Percentiles rank a stretch among this genome's conserved stretches.
Conservation (phyloP, 2,797 vertebrate genomes). For the Nannoperca obscura region DNA sequence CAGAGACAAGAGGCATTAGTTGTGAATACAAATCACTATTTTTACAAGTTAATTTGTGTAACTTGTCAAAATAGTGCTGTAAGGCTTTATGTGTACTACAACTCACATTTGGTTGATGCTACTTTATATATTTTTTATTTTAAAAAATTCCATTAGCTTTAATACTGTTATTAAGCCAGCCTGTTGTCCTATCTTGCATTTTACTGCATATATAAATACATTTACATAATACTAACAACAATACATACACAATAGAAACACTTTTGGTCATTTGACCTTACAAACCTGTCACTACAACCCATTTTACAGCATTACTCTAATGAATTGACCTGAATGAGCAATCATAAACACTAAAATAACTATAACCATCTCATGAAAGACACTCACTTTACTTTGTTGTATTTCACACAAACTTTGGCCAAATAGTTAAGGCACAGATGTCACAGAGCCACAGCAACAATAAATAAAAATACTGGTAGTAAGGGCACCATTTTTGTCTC, state of each 20-base stretch:
- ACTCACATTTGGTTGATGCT: background rate
- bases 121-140: background rate
- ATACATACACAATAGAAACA: background rate
- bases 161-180: background rate
- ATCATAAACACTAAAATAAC: background rate
- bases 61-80: background rate
- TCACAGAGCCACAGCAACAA: background rate
- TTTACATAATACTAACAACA: conserved; percentile 13
- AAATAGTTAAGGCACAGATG: background rate
- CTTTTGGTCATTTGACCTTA: conserved; percentile 24
- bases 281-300: conserved; percentile 2
- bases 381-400: background rate
- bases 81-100: background rate
- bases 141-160: background rate
- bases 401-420: background rate
- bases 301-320: conserved; percentile 6
- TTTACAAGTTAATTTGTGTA: background rate
- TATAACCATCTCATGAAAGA: background rate
- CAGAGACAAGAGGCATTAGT: background rate
- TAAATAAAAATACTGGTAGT: background rate
- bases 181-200: background rate
- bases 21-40: background rate
- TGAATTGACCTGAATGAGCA: background rate
- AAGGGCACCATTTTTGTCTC: background rate
- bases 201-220: conserved; percentile 9